Conservation (phyloP, 2,113 vertebrate species). For the Camelus bactrianus region DNA sequence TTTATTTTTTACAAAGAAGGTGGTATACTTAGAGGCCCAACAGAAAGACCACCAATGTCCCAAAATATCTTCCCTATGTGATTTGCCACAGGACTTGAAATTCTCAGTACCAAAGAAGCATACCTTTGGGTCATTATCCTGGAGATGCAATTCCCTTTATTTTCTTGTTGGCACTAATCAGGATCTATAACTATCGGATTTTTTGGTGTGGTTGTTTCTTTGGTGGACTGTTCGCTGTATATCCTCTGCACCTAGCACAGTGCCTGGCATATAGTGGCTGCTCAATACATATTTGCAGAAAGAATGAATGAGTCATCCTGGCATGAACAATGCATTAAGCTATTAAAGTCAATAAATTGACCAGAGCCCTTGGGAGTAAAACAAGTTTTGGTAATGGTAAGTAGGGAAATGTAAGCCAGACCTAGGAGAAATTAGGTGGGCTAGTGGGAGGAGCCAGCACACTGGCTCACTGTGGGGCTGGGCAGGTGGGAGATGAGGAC, state of each 20-base stretch:
- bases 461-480: neutral
- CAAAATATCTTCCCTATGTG: neutral
- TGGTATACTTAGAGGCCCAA: neutral
- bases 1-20: neutral
- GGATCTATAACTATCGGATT: neutral
- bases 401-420: neutral
- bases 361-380: neutral
- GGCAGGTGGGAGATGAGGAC: neutral
- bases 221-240: neutral
- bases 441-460: neutral
- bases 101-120: neutral
- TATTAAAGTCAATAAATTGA: neutral
- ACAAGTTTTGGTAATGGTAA: neutral
- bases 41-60: neutral
- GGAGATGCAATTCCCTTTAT: neutral
- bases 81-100: neutral
- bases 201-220: neutral
- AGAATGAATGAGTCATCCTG: neutral
- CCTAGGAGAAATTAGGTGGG: neutral
- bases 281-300: neutral
- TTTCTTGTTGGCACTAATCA: neutral
- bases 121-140: neutral
- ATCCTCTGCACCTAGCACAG: neutral
- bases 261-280: neutral
- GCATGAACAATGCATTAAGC: neutral